Percentiles rank a stretch among this genome's conserved stretches.
Evolutionary conservation across 2,113 vertebrate species (phyloP).

Genomic region (Pteruthius melanotis): DNA sequence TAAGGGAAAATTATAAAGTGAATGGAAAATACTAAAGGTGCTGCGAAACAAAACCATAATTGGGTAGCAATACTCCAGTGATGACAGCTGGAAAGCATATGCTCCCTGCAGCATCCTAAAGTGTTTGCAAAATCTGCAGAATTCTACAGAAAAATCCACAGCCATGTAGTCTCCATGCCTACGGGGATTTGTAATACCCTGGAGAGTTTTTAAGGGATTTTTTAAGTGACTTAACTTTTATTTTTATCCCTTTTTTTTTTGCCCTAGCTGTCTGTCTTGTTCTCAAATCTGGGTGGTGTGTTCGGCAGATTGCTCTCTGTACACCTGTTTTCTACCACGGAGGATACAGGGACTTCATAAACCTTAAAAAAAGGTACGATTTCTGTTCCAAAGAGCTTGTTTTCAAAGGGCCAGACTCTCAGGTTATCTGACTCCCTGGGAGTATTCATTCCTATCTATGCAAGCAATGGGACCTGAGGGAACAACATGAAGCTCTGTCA

Average conservation of each 20-base stretch:
- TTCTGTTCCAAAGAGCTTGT: neutral
- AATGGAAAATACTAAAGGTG: conserved; percentile 16
- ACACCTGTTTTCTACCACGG: neutral
- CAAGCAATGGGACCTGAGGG: neutral
- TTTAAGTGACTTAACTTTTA: neutral
- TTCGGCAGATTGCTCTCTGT: neutral
- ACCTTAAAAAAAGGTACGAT: neutral
- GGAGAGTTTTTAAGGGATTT: neutral
- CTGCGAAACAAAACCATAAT: neutral
- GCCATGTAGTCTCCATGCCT: neutral
- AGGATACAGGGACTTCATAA: neutral
- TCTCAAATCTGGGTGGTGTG: neutral
- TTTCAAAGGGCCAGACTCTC: neutral
- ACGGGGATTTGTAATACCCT: conserved; percentile 10
- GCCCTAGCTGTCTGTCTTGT: neutral
- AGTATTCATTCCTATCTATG: neutral
- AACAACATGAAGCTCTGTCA: neutral
- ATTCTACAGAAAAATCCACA: conserved; percentile 26
- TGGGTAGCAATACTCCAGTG: neutral
- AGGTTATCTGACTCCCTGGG: neutral
- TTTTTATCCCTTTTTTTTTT: neutral
- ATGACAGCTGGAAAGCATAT: neutral
- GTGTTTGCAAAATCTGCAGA: conserved; percentile 32
- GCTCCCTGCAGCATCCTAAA: neutral
- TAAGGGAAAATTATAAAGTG: conserved; percentile 1